Evolutionary conservation across 2,113 vertebrate genomes (phyloP), one percentile per base, ranked within the genome.

Genomic region (Neogobius melanostomus): DNA sequence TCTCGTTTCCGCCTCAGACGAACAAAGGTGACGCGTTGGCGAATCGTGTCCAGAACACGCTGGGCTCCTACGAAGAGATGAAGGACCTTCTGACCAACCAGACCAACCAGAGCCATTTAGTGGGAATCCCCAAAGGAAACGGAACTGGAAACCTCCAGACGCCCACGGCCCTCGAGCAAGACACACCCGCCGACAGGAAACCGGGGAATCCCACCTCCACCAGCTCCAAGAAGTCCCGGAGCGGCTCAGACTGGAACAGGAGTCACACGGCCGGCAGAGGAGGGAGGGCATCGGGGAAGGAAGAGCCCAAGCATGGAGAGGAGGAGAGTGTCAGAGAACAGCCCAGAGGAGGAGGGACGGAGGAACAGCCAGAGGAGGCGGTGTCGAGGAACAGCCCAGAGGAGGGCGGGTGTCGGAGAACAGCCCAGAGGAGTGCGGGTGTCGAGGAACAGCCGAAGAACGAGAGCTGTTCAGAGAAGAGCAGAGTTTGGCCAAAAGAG

Each of bases 1-100:
- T 16, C 60, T 63, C 72, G 70, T 69, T 51, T 77, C 71, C 3
- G 28, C 1, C 28, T 59, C 83, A 98, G 96, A 98, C 96, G 81
- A 97, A 94, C 92, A 98, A 96, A 93, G 96, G 95, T 0, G 95
- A 98, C 54, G 95, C 95, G n/a, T 91, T 98, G 90, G 95, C 96
- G 83, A 98, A 91, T 86, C 95, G 95, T 57, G 95, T 98, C 82
- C 96, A 98, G 93, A 97, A 95, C 87, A 98, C 96, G 0, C 72
- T 98, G 90, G 96, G 96, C 82, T 97, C 95, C 85, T 98, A 97
- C 9, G 96, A 98, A 80, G 95, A 98, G 88, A 97, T 98, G 96
- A 98, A 98, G 83, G 96, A 98, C 84, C 91, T 98, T 68, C 82
- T 98, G 87, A 97, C 95, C 76, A 97, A 94, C 90, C 96, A 97